Evolutionary conservation across 2,797 vertebrate genomes (phyloP), one percentile per base, ranked within the genome.

Genomic region (Sylvia borin): DNA sequence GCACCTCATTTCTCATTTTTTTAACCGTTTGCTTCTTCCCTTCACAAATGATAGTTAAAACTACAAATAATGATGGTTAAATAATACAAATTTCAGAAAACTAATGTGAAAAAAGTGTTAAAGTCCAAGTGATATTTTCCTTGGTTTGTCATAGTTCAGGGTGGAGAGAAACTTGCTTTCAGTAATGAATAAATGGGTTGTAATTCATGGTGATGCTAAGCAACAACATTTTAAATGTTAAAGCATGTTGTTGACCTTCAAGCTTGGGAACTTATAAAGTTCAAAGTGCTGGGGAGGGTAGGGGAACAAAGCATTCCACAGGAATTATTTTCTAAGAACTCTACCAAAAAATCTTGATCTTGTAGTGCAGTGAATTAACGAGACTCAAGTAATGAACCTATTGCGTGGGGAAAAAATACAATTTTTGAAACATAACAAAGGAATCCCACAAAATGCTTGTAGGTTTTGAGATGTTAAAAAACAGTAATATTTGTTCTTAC

Each of bases 191-290:
- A 84, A 82, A 80, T 57, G 16, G 80, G 31, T n/a, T 88, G 34
- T 54, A 93, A 71, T 79, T 90, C 60, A 45, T 42, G 31, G 54
- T 73, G 74, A 94, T 88, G 77, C 77, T 95, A 92, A 92, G 91
- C 83, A 93, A 53, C 73, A 91, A 10, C 57, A 47, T 48, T 53
- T 84, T 61, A 85, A 85, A 64, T 73, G 51, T 84, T 88, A 60
- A 94, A 82, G 51, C 9, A 43, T 26, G n/a, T 72, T 91, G 54
- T 83, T 84, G 88, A 94, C 66, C 58, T 95, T 95, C 79, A 92
- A 11, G 70, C 38, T 55, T 58, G 88, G 50, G 47, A 91, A 65
- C 24, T 81, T 66, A 54, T 1, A n/a, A 73, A 76, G 48, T 80
- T 93, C 5, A 2, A 58, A 73, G 20, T 88, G 4, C 40, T 72